A percentile compares a stretch with the other conserved stretches of the same genome.
Evolutionary conservation across 30 jellyfish, hydroid and myxozoan species (phyloP).

Genomic region (Aurelia aurita): DNA sequence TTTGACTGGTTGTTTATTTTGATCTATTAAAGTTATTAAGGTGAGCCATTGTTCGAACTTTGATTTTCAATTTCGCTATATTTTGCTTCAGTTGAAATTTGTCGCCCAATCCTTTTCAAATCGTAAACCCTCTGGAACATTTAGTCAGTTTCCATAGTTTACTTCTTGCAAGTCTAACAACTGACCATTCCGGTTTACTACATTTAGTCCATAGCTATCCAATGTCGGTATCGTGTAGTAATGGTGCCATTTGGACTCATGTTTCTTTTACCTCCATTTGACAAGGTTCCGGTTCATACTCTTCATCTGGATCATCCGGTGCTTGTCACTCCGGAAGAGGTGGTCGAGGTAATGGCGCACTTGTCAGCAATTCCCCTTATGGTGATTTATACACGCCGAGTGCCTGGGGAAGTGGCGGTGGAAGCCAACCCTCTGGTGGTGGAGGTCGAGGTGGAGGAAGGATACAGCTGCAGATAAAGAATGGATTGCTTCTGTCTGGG

Average conservation of each 20-base stretch:
- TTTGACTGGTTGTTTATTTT: no score
- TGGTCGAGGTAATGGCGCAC: constrained; percentile 61
- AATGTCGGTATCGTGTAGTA: no score
- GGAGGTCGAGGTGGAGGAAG: constrained; percentile 76
- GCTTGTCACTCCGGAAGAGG: constrained; percentile 69
- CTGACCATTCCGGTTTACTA: no score
- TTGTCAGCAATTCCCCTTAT: constrained; percentile 23
- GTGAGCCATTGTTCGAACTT: no score
- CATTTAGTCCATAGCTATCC: no score
- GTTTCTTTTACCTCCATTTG: not conserved
- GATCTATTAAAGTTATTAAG: no score
- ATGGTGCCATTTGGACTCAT: not conserved
- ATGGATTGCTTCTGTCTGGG: constrained; percentile 32
- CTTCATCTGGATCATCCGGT: constrained; percentile 63
- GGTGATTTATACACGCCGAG: constrained; percentile 50
- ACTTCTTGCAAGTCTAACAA: no score
- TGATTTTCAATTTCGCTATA: no score
- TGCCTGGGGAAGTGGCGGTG: constrained; percentile 77
- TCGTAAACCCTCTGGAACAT: no score
- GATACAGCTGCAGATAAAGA: constrained; percentile 3
- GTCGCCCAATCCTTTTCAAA: no score
- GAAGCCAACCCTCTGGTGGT: constrained; percentile 42
- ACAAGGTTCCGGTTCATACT: constrained; percentile 51
- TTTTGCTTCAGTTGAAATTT: no score
- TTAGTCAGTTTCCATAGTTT: no score